phyloP scores from a whole-genome alignment of 2,888 invertebrate species.

The Diarsia brunnea region DNA sequence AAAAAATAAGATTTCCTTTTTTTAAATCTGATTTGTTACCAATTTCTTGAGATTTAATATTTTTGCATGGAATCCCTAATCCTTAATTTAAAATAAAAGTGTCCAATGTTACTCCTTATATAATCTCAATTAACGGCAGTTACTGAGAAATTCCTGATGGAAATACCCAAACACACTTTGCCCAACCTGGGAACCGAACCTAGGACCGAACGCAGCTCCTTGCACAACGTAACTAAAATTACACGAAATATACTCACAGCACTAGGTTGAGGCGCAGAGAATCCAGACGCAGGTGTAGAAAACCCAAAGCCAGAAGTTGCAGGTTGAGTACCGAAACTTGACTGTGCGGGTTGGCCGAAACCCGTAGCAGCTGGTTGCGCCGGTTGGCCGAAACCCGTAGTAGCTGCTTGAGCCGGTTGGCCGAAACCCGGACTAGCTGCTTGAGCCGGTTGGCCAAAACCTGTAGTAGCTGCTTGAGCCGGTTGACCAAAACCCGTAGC shows the following conservation, averaged over 20 bases:
- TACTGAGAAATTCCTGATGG: no score
- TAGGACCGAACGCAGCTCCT: neutral
- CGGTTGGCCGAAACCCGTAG: constrained; percentile 68
- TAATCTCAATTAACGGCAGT: no score
- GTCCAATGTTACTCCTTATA: no score
- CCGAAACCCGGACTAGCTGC: constrained; percentile 63
- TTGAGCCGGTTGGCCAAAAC: constrained; percentile 66
- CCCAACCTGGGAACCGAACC: neutral
- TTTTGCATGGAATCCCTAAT: no score
- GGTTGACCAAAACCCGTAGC: constrained; percentile 73
- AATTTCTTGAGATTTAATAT: no score
- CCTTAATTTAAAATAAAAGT: no score
- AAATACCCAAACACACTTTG: neutral
- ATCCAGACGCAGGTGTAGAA: constrained; percentile 81
- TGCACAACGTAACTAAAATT: neutral
- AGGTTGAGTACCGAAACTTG: constrained; percentile 63
- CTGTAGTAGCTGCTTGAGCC: constrained; percentile 47
- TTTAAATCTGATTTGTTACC: no score
- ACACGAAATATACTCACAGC: constrained; percentile 67
- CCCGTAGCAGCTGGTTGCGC: constrained; percentile 44
- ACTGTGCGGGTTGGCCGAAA: constrained; percentile 67
- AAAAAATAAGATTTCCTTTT: no score
- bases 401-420: constrained; percentile 63
- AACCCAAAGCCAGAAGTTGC: constrained; percentile 73
- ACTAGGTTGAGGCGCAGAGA: constrained; percentile 75